These are phyloP conservation scores for Epinotia nisella DNA, from an alignment of 2,888 invertebrate genomes.

Conservation along the genomic window DNA sequence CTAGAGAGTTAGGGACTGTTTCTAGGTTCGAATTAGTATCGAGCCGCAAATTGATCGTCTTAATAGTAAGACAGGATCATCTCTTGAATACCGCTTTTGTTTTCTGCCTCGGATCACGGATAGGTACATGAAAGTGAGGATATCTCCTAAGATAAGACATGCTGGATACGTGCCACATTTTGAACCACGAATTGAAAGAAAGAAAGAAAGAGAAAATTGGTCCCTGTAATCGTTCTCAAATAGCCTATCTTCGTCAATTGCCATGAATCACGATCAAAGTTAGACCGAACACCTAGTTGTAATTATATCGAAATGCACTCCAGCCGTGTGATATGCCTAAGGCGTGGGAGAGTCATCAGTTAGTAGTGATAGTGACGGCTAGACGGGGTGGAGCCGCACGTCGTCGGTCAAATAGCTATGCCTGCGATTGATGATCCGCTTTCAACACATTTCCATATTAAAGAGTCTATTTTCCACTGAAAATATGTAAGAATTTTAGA, in stretches of 20 bases:
- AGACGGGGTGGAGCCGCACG: constrained; percentile 14
- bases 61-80: no score
- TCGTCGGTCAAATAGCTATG: constrained; percentile 12
- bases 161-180: no score
- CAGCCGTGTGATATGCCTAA: constrained; percentile 1
- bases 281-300: constrained; percentile 2
- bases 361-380: constrained; percentile 12
- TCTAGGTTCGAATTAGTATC: no score
- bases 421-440: constrained; percentile 10
- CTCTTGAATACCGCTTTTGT: no score
- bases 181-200: no score
- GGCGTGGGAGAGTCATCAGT: constrained; percentile 19
- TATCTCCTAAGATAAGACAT: no score
- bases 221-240: not conserved
- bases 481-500: not conserved
- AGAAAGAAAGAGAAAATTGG: no score
- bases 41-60: no score
- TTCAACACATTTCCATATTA: constrained; percentile 5
- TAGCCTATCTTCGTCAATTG: not conserved
- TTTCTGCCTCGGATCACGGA: no score
- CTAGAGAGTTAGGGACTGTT: not conserved
- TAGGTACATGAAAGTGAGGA: no score
- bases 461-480: not conserved
- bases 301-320: constrained; percentile 12
- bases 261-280: constrained; percentile 8